phyloP scores from a whole-genome alignment of 2,797 vertebrate genomes.

The Ctenochaetus hawaiiensis region DNA sequence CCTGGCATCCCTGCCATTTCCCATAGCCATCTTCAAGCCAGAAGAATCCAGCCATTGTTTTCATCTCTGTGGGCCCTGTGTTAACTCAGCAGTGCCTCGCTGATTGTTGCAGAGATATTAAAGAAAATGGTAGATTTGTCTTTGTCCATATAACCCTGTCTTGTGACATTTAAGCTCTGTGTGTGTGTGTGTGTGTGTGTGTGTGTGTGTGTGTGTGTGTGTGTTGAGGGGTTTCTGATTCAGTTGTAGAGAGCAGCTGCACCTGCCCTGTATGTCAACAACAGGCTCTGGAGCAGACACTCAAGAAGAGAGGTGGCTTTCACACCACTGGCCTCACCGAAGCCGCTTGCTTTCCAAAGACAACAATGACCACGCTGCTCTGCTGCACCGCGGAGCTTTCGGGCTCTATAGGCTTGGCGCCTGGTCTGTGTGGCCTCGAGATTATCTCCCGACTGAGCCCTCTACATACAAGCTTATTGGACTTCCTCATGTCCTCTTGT shows the following conservation, averaged over 20 bases:
- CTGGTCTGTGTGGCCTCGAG: conserved; percentile 81
- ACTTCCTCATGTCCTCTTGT: conserved; percentile 78
- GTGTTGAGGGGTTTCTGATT: conserved; percentile 45
- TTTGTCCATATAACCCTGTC: conserved; percentile 77
- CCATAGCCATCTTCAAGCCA: conserved; percentile 83
- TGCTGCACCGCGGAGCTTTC: conserved; percentile 54
- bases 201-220: conserved; percentile 13
- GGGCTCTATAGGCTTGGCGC: conserved; percentile 70
- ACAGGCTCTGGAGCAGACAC: conserved; percentile 74
- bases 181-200: conserved; percentile 5
- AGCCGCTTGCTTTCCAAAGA: conserved; percentile 78
- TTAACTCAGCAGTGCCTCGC: conserved; percentile 82
- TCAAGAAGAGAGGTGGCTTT: conserved; percentile 81
- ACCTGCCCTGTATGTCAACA: conserved; percentile 85
- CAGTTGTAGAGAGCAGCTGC: conserved; percentile 71
- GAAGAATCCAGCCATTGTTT: conserved; percentile 87
- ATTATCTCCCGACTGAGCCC: conserved; percentile 79
- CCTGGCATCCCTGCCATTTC: conserved; percentile 85
- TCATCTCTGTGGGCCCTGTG: conserved; percentile 83
- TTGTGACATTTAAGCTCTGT: conserved; percentile 71
- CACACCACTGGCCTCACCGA: conserved; percentile 73
- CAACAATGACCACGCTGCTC: conserved; percentile 76
- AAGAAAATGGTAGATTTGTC: conserved; percentile 84
- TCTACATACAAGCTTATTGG: conserved; percentile 78
- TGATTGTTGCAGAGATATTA: conserved; percentile 86